Conservation (phyloP, 1,140 invertebrate genomes). For the Hycleus cichorii region DNA sequence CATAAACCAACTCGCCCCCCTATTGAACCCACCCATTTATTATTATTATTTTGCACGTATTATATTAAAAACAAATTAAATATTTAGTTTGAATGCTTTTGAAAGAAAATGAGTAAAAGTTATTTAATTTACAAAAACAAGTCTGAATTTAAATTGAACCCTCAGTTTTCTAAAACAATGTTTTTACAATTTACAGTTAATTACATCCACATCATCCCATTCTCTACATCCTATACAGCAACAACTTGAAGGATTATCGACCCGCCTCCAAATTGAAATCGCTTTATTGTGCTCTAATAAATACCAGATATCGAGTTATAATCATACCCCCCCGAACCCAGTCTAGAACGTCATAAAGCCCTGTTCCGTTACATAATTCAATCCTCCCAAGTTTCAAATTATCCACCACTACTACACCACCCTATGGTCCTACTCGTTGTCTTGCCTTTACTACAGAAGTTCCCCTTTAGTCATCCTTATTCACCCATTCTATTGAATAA, state of each 20-base stretch:
- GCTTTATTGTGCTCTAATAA: constrained; percentile 29
- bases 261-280: constrained; percentile 27
- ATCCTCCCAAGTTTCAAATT: too few species aligned
- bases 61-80: too few species aligned
- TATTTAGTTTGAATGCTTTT: too few species aligned
- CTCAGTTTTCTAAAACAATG: not conserved
- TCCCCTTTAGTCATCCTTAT: too few species aligned
- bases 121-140: too few species aligned
- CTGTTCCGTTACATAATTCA: constrained; percentile 1
- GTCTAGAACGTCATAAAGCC: constrained; percentile 1
- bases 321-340: constrained; percentile 18
- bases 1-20: constrained; percentile 3
- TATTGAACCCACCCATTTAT: not conserved
- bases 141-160: not conserved
- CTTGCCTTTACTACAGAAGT: too few species aligned
- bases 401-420: too few species aligned
- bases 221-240: not conserved
- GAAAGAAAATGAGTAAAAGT: too few species aligned
- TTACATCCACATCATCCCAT: constrained; percentile 7
- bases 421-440: too few species aligned
- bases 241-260: constrained; percentile 22
- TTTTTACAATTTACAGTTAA: constrained; percentile 15
- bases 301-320: constrained; percentile 26
- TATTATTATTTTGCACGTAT: too few species aligned
- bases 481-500: too few species aligned